These are phyloP conservation scores for Nerophis lumbriciformis DNA, from an alignment of 2,113 vertebrate species.

Conservation along the genomic window DNA sequence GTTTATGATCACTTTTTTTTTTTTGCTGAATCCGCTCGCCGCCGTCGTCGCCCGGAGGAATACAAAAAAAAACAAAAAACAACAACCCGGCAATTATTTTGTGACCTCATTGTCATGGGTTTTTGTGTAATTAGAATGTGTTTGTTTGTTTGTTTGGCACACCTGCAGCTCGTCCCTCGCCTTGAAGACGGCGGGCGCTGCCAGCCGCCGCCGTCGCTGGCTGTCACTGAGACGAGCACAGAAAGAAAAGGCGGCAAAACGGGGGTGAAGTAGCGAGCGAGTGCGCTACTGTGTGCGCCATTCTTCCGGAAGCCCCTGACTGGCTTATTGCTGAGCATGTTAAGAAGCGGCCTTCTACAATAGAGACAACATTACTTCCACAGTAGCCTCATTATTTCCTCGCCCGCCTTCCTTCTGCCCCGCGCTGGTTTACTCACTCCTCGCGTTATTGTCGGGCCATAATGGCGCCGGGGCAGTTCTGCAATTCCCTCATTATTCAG, in stretches of 20 bases:
- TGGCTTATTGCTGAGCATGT: conserved; percentile 85
- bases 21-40: conserved; percentile 1
- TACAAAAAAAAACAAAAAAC: conserved; percentile 45
- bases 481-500: conserved; percentile 99
- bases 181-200: conserved; percentile 82
- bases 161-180: conserved; percentile 96
- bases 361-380: conserved; percentile 91
- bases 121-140: conserved; percentile 95
- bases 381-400: conserved; percentile 95
- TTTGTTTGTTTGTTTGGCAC: conserved; percentile 85
- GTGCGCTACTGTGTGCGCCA: conserved; percentile 74
- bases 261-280: conserved; percentile 51
- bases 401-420: conserved; percentile 92
- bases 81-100: conserved; percentile 95
- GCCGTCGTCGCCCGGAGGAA: neutral
- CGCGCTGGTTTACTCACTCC: conserved; percentile 86
- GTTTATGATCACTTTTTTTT: neutral
- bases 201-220: conserved; percentile 91
- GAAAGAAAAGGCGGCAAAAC: conserved; percentile 19
- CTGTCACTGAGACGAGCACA: conserved; percentile 72
- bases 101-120: conserved; percentile 96
- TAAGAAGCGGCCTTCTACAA: conserved; percentile 99
- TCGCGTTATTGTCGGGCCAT: conserved; percentile 96
- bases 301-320: conserved; percentile 92
- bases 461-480: conserved; percentile 95